Evolutionary conservation across 2,797 vertebrate species (phyloP), one percentile per base, ranked within the genome.

Genomic region (Micromesistius poutassou): DNA sequence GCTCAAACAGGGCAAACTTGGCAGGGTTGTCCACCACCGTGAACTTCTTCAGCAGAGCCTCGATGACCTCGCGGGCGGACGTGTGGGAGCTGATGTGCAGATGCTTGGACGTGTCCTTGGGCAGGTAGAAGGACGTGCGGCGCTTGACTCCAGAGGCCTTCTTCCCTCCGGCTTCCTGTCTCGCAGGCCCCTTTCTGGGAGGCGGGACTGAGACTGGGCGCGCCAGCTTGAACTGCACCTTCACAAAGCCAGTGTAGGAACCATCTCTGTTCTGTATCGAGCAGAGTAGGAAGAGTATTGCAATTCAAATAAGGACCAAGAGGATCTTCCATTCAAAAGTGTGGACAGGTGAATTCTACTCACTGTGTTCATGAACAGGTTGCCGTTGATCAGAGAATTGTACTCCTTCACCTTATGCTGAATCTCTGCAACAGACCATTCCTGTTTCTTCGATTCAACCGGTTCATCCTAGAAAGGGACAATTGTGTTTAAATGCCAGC

Each of bases 281-380:
- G 1, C 3, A 68, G n/a, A 68, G 62, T 4, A 28, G 55, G 14
- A 22, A 22, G 55, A 62, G 4, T 9, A n/a, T 28, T 3, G 2
- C 25, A 28, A 13, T 8, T 62, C 1, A 75, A 2, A 0, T 72
- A 35, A 76, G 30, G 33, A 73, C 71, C 71, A 35, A 72, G 19
- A 62, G 8, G 55, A 62, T 7, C 16, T 55, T 10, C 22, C 14
- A 22, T 72, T 72, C 22, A 22, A 19, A 72, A 35, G 22, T 72
- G 71, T 14, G 62, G 62, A 28, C 25, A 2, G 62, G 9, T 66
- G n/a, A 66, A 28, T 66, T 68, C 79, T 5, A 86, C 94, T 81
- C 91, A 98, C 98, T 96, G 96, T 89, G 88, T 96, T 97, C 98
- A 99, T 99, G 93, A 99, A 97, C 81, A 99, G 95, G 85, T 99